Evolutionary conservation across 2,888 invertebrate species (phyloP).

Genomic region (Lycaena phlaeas): DNA sequence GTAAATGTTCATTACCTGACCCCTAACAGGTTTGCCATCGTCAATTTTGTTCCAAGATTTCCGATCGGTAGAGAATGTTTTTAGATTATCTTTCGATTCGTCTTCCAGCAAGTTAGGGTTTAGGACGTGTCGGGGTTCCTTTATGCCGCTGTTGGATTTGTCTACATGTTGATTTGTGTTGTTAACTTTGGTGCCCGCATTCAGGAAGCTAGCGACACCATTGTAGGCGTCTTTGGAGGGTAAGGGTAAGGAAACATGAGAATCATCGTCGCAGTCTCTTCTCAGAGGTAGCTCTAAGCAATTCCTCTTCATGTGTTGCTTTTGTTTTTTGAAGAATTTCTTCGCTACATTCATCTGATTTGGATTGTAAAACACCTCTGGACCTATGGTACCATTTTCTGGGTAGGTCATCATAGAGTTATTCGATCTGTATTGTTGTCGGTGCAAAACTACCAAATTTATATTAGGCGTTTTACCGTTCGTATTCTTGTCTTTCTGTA

Average conservation of each 20-base stretch:
- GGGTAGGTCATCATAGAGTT: constrained; percentile 78
- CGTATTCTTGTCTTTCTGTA: constrained; percentile 58
- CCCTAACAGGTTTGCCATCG: constrained; percentile 43
- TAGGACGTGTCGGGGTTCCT: constrained; percentile 66
- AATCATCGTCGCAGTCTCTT: constrained; percentile 70
- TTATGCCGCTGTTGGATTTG: constrained; percentile 64
- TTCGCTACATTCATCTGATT: constrained; percentile 94
- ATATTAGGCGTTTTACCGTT: constrained; percentile 75
- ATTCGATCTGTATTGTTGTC: constrained; percentile 81
- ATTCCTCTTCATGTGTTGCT: constrained; percentile 80
- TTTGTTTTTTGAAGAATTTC: constrained; percentile 92
- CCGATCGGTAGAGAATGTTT: constrained; percentile 48
- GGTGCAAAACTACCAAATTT: constrained; percentile 79
- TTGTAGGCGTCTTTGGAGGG: constrained; percentile 62
- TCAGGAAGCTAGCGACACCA: constrained; percentile 75
- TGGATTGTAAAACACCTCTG: constrained; percentile 92
- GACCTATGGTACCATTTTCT: constrained; percentile 68
- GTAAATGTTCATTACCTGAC: constrained; percentile 73
- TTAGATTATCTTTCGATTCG: constrained; percentile 72
- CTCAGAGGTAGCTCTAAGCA: constrained; percentile 79
- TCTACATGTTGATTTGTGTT: constrained; percentile 86
- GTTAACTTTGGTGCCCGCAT: constrained; percentile 83
- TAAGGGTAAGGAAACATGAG: constrained; percentile 63
- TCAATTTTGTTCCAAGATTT: constrained; percentile 54
- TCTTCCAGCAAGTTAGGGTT: constrained; percentile 79